Evolutionary conservation across 2,888 invertebrate genomes (phyloP).

Genomic region (Amblyjoppa proteus): DNA sequence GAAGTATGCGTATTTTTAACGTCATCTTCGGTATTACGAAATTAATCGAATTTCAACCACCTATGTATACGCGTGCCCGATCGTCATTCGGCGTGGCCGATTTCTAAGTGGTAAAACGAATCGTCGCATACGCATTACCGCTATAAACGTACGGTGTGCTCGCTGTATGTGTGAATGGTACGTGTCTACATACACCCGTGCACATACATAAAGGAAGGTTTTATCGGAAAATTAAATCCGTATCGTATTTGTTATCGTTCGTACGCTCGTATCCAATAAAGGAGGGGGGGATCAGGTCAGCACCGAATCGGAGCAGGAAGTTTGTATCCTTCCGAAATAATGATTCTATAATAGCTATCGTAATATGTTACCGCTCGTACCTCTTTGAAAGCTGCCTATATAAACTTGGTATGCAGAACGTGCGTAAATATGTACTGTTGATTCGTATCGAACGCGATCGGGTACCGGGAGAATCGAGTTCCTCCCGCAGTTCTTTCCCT

Average conservation of each 20-base stretch:
- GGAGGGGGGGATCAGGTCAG: not conserved
- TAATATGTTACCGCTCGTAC: not conserved
- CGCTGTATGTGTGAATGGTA: too few species aligned
- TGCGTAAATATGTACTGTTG: conserved; percentile 48
- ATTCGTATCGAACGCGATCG: conserved; percentile 35
- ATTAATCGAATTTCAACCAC: conserved; percentile 57
- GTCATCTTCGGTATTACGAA: conserved; percentile 46
- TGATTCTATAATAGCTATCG: not conserved
- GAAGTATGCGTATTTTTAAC: conserved; percentile 8
- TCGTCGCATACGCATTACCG: conserved; percentile 15
- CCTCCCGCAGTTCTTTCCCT: conserved; percentile 13
- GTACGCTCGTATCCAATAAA: not conserved
- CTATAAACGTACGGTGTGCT: not conserved
- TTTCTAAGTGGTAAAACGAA: conserved; percentile 52
- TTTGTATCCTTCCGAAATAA: not conserved
- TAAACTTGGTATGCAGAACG: conserved; percentile 31
- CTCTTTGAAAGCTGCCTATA: not conserved
- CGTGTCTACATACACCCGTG: not conserved
- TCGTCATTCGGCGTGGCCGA: conserved; percentile 60
- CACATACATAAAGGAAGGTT: not conserved
- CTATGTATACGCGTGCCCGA: conserved; percentile 3
- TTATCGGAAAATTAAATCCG: conserved; percentile 23
- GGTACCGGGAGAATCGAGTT: conserved; percentile 11
- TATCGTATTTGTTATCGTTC: not conserved
- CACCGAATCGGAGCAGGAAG: not conserved